A percentile compares a stretch with the other conserved stretches of the same genome.
Evolutionary conservation across 2,888 invertebrate genomes (phyloP).

Genomic region (Ochropleura leucogaster): DNA sequence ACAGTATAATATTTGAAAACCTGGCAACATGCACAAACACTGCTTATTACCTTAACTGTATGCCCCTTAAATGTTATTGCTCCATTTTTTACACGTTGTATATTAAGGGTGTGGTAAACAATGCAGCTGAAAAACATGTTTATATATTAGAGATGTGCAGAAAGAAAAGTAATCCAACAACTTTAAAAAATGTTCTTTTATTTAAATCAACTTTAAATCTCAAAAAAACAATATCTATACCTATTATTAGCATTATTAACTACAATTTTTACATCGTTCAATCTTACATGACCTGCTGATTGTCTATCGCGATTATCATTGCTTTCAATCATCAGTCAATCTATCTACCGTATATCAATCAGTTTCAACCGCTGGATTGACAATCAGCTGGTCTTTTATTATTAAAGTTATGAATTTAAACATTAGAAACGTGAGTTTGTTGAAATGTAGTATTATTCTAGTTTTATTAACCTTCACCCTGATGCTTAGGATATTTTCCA

Average conservation of each 20-base stretch:
- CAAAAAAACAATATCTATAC: slow-evolving; percentile 76
- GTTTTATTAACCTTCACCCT: slow-evolving; percentile 77
- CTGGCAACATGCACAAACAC: too few species aligned
- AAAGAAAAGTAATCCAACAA: slow-evolving; percentile 37
- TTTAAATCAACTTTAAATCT: slow-evolving; percentile 78
- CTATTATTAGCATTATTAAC: slow-evolving; percentile 63
- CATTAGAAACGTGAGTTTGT: slow-evolving; percentile 60
- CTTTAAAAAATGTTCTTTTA: slow-evolving; percentile 76
- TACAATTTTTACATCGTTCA: slow-evolving; percentile 60
- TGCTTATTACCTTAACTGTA: too few species aligned
- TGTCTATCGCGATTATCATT: slow-evolving; percentile 36
- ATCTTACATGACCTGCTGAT: slow-evolving; percentile 37
- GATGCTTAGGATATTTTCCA: slow-evolving; percentile 79
- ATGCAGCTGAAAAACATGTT: too few species aligned
- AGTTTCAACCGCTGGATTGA: slow-evolving; percentile 43
- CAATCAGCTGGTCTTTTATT: slow-evolving; percentile 31
- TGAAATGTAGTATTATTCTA: slow-evolving; percentile 63
- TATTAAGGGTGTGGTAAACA: neutral
- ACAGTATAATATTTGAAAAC: too few species aligned
- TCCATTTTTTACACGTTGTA: too few species aligned
- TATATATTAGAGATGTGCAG: neutral
- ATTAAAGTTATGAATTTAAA: slow-evolving; percentile 60
- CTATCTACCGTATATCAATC: slow-evolving; percentile 25
- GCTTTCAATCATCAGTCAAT: slow-evolving; percentile 39
- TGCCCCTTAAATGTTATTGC: too few species aligned